Evolutionary conservation across 2,888 invertebrate species (phyloP), one percentile per base, ranked within the genome.

Genomic region (Ophion ellenae): DNA sequence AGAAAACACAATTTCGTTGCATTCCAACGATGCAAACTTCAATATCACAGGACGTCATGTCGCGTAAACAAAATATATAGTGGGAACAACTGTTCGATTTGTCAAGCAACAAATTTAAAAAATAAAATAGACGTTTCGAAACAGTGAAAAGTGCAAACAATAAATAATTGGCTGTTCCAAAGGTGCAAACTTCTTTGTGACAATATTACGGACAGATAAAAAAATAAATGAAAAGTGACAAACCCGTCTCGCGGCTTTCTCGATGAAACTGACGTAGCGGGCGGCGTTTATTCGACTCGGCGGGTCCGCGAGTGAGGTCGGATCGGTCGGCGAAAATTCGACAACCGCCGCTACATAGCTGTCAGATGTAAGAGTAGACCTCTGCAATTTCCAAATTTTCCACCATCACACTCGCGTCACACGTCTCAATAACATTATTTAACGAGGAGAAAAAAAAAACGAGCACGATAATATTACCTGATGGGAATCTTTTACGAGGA

Each of bases 311-410:
- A 20, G 45, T 40, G 80, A 87, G n/a, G 17, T 85, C 74, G 45
- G 28, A 36, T n/a, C 45, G 80, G 74, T 70, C n/a, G 89, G 86
- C 17, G 85, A 47, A 83, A 88, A 92, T 79, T 92, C 92, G 7
- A 92, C 91, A 3, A 92, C 92, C 1, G 91, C 91, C 4, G 89
- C 92, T 20, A 81, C 75, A 71, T 92, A 92, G 32, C 77, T 89
- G n/a, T 77, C 2, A 2, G 89, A 84, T 17, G 86, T 45, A 61
- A 86, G 78, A 10, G 86, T 86, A 14, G 90, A 90, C 73, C 32
- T 86, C 90, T 87, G 76, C n/a, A 73, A 74, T 61, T n/a, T 61
- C 1, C 17, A 59, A 59, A 59, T 20, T 20, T 20, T 2, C n/a
- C n/a, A 6, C 24, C 2, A 24, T 61, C 6, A 61, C n/a, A 61